A percentile compares a stretch with the other conserved stretches of the same genome.
Evolutionary conservation across 2,797 vertebrate species (phyloP).

Genomic region (Urosaurus nigricauda): DNA sequence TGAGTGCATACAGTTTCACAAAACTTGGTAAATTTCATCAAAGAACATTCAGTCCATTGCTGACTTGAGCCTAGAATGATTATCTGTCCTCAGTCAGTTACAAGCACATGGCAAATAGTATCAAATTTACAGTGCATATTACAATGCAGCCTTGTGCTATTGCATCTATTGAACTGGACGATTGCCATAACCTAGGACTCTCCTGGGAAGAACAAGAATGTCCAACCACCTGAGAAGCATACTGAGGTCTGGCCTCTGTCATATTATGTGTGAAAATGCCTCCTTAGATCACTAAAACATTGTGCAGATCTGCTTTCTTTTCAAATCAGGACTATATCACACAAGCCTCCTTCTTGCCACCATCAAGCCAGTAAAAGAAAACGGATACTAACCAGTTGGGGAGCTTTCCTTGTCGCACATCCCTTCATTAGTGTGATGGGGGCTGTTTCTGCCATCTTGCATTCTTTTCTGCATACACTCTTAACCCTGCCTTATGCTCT

Average conservation of each 20-base stretch:
- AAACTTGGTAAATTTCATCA: slow-evolving; percentile 16
- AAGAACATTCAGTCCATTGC: not conserved
- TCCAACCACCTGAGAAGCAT: not conserved
- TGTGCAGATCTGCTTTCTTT: too few relatives aligned
- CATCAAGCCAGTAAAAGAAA: too few relatives aligned
- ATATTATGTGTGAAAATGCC: not conserved
- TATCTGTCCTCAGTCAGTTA: slow-evolving; percentile 19
- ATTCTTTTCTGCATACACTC: too few relatives aligned
- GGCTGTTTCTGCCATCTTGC: too few relatives aligned
- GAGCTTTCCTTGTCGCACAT: too few relatives aligned
- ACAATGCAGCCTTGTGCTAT: slow-evolving; percentile 18
- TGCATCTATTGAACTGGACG: slow-evolving; percentile 20
- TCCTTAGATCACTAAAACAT: not conserved
- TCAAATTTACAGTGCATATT: slow-evolving; percentile 37
- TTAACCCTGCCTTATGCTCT: too few relatives aligned
- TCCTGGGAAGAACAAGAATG: not conserved
- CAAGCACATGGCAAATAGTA: slow-evolving; percentile 16
- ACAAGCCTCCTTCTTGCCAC: too few relatives aligned
- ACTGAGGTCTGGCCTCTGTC: not conserved
- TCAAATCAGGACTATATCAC: not conserved
- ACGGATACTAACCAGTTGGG: too few relatives aligned
- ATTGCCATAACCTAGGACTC: slow-evolving; percentile 7
- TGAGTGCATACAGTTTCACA: not conserved
- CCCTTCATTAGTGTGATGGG: too few relatives aligned
- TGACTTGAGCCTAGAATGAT: not conserved